Percentiles rank a stretch among this genome's conserved stretches.
phyloP scores from a whole-genome alignment of 2,888 invertebrate genomes.

The Dascillus cervinus region DNA sequence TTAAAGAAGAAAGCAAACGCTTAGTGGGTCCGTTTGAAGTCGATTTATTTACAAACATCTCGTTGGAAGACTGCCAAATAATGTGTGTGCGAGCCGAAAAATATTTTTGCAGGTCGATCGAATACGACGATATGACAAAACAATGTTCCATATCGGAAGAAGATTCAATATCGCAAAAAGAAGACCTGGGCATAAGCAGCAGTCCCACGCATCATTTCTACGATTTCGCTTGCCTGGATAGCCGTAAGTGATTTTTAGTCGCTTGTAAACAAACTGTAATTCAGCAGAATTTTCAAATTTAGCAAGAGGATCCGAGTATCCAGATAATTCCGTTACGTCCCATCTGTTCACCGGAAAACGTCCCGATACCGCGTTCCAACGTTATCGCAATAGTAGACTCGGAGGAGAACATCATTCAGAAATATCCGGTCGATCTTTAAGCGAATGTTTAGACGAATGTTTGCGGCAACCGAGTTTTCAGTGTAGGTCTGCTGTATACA shows the following conservation, averaged over 20 bases:
- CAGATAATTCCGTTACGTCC: constrained; percentile 78
- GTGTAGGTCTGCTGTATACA: constrained; percentile 83
- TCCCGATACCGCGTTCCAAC: constrained; percentile 83
- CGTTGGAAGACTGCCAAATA: constrained; percentile 79
- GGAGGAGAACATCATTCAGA: constrained; percentile 86
- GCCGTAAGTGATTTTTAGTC: constrained; percentile 59
- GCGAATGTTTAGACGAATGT: constrained; percentile 87
- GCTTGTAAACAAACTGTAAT: background rate
- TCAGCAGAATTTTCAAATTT: constrained; percentile 12
- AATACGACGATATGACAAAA: constrained; percentile 79
- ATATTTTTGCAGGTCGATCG: constrained; percentile 83
- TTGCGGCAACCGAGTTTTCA: constrained; percentile 83
- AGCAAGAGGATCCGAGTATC: constrained; percentile 85
- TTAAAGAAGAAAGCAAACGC: constrained; percentile 83
- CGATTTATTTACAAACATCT: constrained; percentile 78
- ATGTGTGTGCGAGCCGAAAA: constrained; percentile 83
- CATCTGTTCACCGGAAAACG: constrained; percentile 72
- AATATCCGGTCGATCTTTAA: constrained; percentile 78
- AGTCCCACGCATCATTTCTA: constrained; percentile 83
- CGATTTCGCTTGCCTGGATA: constrained; percentile 82
- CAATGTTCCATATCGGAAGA: constrained; percentile 87
- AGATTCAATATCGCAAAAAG: constrained; percentile 82
- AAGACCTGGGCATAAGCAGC: constrained; percentile 77
- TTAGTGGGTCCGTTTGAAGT: constrained; percentile 84
- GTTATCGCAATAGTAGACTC: constrained; percentile 77